These are phyloP conservation scores for Balearica regulorum DNA, from an alignment of 2,797 vertebrate genomes.

Conservation along the genomic window DNA sequence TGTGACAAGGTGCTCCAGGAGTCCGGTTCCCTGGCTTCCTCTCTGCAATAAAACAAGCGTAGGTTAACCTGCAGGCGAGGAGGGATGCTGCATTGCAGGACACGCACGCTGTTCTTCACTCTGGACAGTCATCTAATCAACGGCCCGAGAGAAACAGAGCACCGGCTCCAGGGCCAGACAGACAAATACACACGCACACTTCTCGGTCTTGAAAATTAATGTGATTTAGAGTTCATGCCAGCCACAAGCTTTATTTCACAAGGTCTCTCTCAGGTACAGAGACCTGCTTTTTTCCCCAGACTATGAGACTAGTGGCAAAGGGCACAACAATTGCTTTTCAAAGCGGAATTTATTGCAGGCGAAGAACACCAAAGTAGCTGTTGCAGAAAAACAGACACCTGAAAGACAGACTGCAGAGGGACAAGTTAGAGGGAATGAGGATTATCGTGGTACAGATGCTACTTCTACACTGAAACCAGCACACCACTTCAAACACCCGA, in stretches of 20 bases:
- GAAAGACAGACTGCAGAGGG: neutral
- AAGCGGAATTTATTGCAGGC: neutral
- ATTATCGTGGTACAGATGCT: neutral
- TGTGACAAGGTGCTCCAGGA: conserved; percentile 72
- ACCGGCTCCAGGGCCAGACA: neutral
- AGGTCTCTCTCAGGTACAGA: neutral
- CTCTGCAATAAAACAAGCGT: conserved; percentile 71
- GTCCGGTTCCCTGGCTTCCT: conserved; percentile 72
- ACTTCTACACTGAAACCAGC: neutral
- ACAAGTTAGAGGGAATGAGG: neutral
- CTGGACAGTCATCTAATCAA: conserved; percentile 20
- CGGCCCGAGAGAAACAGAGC: rapidly evolving
- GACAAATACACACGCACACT: neutral
- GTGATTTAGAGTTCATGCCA: neutral
- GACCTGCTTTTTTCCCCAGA: neutral
- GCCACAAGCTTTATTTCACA: neutral
- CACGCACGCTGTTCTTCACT: neutral
- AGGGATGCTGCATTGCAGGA: neutral
- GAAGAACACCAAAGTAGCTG: neutral
- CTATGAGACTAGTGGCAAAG: neutral
- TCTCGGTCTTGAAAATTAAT: neutral
- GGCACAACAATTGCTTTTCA: neutral
- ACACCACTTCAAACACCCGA: neutral
- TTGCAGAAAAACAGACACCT: neutral
- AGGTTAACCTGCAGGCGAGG: neutral